Conservation (phyloP, 64 coral and sea anemone genomes). For the Cladopsammia gracilis region DNA sequence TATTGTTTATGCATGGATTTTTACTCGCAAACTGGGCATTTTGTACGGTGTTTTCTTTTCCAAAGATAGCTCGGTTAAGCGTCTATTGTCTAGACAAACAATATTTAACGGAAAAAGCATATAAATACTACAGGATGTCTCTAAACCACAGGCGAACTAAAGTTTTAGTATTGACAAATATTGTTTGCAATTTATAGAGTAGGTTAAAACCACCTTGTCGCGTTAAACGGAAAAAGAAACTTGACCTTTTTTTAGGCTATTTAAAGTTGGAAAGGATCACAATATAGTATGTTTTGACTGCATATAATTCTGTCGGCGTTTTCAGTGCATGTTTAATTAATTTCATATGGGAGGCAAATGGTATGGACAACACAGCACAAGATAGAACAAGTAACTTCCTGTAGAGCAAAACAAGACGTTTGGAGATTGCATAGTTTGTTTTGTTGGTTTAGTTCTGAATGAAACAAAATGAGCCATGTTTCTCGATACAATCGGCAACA, state of each 20-base stretch:
- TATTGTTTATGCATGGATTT: background rate
- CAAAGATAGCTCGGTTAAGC: slow-evolving; percentile 12
- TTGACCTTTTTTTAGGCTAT: background rate
- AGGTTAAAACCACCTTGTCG: slow-evolving; percentile 19
- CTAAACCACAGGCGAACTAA: background rate
- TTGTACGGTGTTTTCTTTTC: background rate
- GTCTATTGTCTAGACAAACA: slow-evolving; percentile 9
- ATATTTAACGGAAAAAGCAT: slow-evolving; percentile 46
- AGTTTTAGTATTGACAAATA: slow-evolving; percentile 17
- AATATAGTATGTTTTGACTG: background rate
- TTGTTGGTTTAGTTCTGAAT: too few species aligned
- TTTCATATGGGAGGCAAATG: background rate
- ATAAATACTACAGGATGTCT: slow-evolving; percentile 14
- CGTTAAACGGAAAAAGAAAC: background rate
- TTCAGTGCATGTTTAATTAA: background rate
- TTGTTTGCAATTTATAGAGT: background rate
- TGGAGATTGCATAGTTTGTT: too few species aligned
- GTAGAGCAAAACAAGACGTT: too few species aligned
- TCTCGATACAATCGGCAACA: too few species aligned
- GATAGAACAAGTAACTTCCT: background rate
- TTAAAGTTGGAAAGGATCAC: background rate
- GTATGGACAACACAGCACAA: background rate
- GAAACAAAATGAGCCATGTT: too few species aligned
- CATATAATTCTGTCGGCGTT: background rate
- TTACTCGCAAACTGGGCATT: background rate